Evolutionary conservation across 2,113 vertebrate genomes (phyloP).

Genomic region (Sorex araneus): DNA sequence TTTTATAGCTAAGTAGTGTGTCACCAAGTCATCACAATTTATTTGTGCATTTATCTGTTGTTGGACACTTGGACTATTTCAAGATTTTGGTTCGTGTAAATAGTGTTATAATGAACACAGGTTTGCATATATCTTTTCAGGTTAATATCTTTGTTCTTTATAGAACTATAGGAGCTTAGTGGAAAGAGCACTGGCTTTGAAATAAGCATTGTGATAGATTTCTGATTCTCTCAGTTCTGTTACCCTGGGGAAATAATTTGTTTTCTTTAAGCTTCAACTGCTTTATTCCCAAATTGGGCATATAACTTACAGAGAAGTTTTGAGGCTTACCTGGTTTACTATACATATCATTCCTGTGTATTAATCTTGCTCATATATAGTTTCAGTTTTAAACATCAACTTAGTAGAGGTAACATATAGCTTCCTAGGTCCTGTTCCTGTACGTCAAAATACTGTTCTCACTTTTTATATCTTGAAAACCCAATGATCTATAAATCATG

Average conservation of each 20-base stretch:
- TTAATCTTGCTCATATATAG: background rate
- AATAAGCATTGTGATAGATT: background rate
- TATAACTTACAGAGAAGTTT: background rate
- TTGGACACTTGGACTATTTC: too few species aligned
- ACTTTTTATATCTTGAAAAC: background rate
- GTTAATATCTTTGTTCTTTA: too few species aligned
- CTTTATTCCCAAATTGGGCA: background rate
- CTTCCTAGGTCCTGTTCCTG: background rate
- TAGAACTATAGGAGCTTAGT: too few species aligned
- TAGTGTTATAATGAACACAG: too few species aligned
- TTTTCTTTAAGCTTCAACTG: background rate
- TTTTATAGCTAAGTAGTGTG: too few species aligned
- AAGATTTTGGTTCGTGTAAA: too few species aligned
- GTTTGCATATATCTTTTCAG: too few species aligned
- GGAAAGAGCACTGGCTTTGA: too few species aligned
- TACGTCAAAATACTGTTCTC: background rate
- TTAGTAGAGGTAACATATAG: background rate
- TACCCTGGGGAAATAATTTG: background rate
- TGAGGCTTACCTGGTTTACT: background rate
- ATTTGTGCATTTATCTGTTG: too few species aligned
- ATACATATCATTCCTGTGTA: background rate
- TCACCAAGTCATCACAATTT: too few species aligned
- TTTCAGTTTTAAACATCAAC: conserved; percentile 29
- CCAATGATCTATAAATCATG: background rate
- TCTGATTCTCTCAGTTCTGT: background rate